Conservation (phyloP, 2,888 invertebrate species). For the Drosophila koepferae region DNA sequence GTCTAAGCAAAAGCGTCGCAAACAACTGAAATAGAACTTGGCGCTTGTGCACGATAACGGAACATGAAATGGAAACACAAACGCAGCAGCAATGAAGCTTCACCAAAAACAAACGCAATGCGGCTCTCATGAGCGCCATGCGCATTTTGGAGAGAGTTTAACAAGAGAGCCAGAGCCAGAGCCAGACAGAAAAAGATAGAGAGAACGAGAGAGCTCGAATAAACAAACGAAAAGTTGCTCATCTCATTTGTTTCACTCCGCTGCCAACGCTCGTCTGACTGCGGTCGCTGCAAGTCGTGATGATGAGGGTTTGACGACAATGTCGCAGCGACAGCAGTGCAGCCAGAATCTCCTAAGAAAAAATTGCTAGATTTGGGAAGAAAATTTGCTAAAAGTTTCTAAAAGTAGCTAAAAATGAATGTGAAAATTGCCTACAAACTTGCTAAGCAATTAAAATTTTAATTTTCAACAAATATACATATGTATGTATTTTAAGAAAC, state of each 20-base stretch:
- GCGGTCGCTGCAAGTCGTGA: slow-evolving; percentile 52
- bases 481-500: too few relatives aligned
- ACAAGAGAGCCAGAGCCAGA: background rate
- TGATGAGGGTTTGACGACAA: slow-evolving; percentile 57
- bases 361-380: too few relatives aligned
- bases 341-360: too few relatives aligned
- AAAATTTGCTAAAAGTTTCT: too few relatives aligned
- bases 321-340: slow-evolving; percentile 30
- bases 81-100: slow-evolving; percentile 49
- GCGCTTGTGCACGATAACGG: slow-evolving; percentile 40
- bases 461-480: too few relatives aligned
- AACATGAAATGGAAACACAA: slow-evolving; percentile 55
- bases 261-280: slow-evolving; percentile 36
- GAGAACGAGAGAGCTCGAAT: slow-evolving; percentile 2
- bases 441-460: too few relatives aligned
- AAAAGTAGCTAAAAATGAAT: too few relatives aligned
- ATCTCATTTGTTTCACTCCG: slow-evolving; percentile 40
- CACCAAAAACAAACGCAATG: slow-evolving; percentile 41
- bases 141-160: slow-evolving; percentile 21
- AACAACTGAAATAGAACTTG: slow-evolving; percentile 69
- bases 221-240: slow-evolving; percentile 46
- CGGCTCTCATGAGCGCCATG: slow-evolving; percentile 37
- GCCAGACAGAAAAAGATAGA: background rate
- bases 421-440: too few relatives aligned
- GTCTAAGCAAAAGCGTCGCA: slow-evolving; percentile 61